These are phyloP conservation scores for Eupelmus urozonus DNA, from an alignment of 2,888 invertebrate species.

Conservation along the genomic window DNA sequence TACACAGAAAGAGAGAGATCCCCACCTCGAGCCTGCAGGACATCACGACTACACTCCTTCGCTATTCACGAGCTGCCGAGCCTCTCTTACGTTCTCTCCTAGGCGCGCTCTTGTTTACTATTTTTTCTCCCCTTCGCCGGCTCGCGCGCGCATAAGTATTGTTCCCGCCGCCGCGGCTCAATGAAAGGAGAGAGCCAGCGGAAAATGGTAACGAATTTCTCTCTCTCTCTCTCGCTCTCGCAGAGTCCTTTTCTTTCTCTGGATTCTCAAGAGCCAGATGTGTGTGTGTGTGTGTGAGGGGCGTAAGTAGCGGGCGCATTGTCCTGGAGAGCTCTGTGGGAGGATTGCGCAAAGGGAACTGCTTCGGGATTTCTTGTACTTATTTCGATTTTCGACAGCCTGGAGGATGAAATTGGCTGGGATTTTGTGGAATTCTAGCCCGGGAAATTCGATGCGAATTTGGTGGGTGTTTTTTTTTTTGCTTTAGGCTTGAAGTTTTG, in stretches of 20 bases:
- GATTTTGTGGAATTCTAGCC: no score
- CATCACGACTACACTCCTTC: constrained; percentile 12
- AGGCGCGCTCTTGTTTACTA: background rate
- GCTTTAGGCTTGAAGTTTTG: no score
- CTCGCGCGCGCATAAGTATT: constrained; percentile 6
- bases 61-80: no score
- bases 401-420: no score
- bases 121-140: background rate
- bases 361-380: no score
- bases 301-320: constrained; percentile 2
- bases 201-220: constrained; percentile 43
- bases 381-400: no score
- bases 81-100: no score
- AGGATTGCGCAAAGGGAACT: background rate
- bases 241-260: background rate
- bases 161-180: background rate
- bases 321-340: background rate
- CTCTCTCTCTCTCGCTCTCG: background rate
- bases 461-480: no score
- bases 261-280: constrained; percentile 7
- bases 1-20: no score
- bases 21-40: constrained; percentile 13
- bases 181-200: constrained; percentile 22
- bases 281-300: no score
- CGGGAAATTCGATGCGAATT: background rate